Percentiles rank a stretch among this genome's conserved stretches.
phyloP scores from a whole-genome alignment of 2,797 vertebrate genomes.

The Schizopygopsis pylzovi region DNA sequence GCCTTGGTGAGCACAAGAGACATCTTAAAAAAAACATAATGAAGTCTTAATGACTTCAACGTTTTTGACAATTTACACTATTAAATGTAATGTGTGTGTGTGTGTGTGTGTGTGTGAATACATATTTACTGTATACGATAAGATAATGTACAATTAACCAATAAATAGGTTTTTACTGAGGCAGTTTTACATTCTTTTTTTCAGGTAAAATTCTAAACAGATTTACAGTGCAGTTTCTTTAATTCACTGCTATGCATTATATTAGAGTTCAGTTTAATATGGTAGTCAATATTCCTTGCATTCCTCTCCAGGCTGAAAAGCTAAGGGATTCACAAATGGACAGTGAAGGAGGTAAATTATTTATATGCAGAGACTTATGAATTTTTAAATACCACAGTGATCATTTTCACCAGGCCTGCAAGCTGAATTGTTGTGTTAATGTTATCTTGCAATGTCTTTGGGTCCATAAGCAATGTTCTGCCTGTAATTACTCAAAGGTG shows the following conservation, averaged over 20 bases:
- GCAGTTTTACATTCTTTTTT: background rate
- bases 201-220: background rate
- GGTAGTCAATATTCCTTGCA: conserved; percentile 9
- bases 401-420: conserved; percentile 31
- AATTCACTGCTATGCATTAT: background rate
- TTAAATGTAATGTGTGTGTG: too few species aligned
- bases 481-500: conserved; percentile 8
- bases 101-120: too few species aligned
- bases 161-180: too few species aligned
- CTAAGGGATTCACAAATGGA: conserved; percentile 26
- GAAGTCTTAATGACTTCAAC: background rate
- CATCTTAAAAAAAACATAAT: background rate
- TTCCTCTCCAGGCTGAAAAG: conserved; percentile 4
- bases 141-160: too few species aligned
- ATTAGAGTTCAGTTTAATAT: conserved; percentile 15
- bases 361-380: conserved; percentile 35
- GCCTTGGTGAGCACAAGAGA: background rate
- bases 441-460: conserved; percentile 17
- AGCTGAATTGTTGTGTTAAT: conserved; percentile 35
- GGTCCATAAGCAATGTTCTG: conserved; percentile 30
- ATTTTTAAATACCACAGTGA: conserved; percentile 44
- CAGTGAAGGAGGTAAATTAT: conserved; percentile 37
- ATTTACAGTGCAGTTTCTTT: background rate
- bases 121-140: too few species aligned
- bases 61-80: too few species aligned